These are phyloP conservation scores for Coranthus polyacanthus DNA, from an alignment of 2,797 vertebrate genomes.

Conservation along the genomic window DNA sequence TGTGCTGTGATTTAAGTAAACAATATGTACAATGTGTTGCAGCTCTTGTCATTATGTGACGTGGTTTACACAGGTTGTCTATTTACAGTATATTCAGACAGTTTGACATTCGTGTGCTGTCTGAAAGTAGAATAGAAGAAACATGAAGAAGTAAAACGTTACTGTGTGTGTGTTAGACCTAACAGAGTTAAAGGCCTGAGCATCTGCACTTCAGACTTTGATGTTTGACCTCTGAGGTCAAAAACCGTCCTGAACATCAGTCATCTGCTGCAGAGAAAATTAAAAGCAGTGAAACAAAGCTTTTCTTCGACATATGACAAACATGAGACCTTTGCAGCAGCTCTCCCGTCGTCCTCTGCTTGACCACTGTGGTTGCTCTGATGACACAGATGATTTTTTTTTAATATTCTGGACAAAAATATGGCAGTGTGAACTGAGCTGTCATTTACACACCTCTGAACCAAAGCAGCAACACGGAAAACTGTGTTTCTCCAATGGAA, in stretches of 20 bases:
- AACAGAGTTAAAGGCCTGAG: neutral
- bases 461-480: neutral
- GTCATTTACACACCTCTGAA: conserved; percentile 16
- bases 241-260: neutral
- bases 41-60: too few species aligned
- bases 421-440: neutral
- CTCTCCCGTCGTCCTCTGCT: conserved; percentile 23
- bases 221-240: conserved; percentile 25
- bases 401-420: too few species aligned
- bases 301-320: neutral
- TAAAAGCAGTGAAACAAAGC: neutral
- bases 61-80: too few species aligned
- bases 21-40: too few species aligned
- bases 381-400: conserved; percentile 26
- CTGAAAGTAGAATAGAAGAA: too few species aligned
- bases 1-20: too few species aligned
- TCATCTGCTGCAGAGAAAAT: neutral
- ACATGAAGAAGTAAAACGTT: neutral
- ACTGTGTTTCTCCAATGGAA: too few species aligned
- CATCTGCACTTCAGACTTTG: conserved; percentile 25
- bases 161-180: neutral
- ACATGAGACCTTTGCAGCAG: neutral
- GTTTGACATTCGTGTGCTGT: too few species aligned
- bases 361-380: neutral
- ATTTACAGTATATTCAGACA: too few species aligned